Base-by-base conservation (phyloP, 2,888 invertebrate genomes). In the Hoplodrina ambigua region DNA sequence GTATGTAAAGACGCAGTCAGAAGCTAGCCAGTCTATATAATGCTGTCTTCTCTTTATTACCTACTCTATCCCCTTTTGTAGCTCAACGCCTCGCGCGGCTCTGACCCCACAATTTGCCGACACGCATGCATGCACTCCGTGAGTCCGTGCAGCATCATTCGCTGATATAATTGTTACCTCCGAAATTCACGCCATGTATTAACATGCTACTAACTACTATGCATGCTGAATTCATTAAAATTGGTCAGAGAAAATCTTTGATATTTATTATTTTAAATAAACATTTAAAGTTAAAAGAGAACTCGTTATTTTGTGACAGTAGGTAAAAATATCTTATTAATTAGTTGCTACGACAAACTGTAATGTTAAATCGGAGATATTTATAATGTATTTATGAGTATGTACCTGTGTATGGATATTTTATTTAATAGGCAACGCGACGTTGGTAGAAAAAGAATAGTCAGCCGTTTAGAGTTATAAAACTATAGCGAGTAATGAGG, bases 121-220 rank as follows among this genome's bases (percentile, higher is more conserved):
- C 56, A 84, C 76, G 85, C 85, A 80, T 80, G 83, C 83, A 52
- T 77, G 82, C 85, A 80, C 74, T 52, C 78, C n/a, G 58, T 41
- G 54, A 80, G 73, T 52, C 78, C n/a, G 58, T 41, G 54, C 62
- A 54, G 69, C 82, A 78, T 80, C 85, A 78, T 80, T 72, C 69
- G 58, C 53, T 68, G 52, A 75, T 84, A 75, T 79, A 84, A 81
- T 85, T 83, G 69, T 70, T 63, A 61, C 61, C 66, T 70, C 68
- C 37, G 62, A 81, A 63, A 75, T 72, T 55, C 73, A 66, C 78
- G 52, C 30, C 50, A 25, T 53, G 56, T 54, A 67, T 63, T 61
- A 61, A 52, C 37, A 33, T 58, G 25, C 53, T 53, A 19, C 33
- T 78, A 57, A 49, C 44, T 54, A 58, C 46, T 69, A 60, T 50